Conservation (phyloP, 2,113 vertebrate genomes). For the Cavia aperea region DNA sequence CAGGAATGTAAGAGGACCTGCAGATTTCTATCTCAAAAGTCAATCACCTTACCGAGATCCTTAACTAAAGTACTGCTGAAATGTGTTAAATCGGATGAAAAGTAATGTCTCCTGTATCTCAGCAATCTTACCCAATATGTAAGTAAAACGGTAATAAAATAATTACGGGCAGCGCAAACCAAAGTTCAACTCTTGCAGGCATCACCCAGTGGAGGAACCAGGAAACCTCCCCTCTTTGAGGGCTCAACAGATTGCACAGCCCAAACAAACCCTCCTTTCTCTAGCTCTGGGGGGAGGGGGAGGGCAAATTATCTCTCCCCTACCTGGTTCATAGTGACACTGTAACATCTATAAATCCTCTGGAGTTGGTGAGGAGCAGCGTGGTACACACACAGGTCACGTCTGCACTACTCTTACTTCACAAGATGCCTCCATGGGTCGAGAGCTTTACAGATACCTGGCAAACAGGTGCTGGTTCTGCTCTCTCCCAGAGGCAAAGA, state of each 20-base stretch:
- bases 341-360: not conserved
- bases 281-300: not conserved
- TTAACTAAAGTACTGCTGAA: conserved; percentile 4
- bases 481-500: not conserved
- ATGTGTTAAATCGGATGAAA: conserved; percentile 24
- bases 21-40: conserved; percentile 15
- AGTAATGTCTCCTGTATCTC: not conserved
- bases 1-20: not conserved
- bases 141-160: not conserved
- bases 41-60: not conserved
- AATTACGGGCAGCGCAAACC: not conserved
- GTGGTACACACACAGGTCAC: not conserved
- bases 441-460: not conserved
- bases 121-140: not conserved
- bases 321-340: not conserved
- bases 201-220: not conserved
- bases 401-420: not conserved
- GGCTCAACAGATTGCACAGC: not conserved
- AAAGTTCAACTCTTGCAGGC: not conserved
- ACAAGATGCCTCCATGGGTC: not conserved
- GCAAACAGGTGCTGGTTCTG: not conserved
- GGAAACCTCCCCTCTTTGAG: not conserved
- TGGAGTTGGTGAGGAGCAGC: not conserved
- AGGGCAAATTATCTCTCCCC: not conserved
- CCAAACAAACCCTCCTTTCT: not conserved